A percentile compares a stretch with the other conserved stretches of the same genome.
Conservation (phyloP, 2,888 invertebrate genomes). For the Cremastobaeus sp. region DNA sequence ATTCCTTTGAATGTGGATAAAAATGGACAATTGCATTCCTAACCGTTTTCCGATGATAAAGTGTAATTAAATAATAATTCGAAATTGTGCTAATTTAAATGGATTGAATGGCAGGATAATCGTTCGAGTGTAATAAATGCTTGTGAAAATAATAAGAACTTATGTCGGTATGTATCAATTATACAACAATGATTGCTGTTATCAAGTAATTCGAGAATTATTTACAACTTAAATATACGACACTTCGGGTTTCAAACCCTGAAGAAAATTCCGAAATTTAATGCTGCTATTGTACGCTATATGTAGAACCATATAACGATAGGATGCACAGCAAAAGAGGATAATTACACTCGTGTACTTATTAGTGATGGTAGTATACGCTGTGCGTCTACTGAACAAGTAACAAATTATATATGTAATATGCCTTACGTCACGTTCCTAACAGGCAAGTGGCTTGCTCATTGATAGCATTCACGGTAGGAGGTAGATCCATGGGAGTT, state of each 20-base stretch:
- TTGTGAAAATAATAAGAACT: constrained; percentile 3
- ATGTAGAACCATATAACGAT: constrained; percentile 32
- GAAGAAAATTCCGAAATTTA: constrained; percentile 35
- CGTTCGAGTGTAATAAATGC: constrained; percentile 12
- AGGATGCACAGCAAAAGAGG: constrained; percentile 52
- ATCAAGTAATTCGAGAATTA: constrained; percentile 40
- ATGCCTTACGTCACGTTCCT: constrained; percentile 60
- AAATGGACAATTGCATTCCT: too few species aligned
- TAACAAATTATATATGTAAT: constrained; percentile 62
- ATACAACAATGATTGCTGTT: constrained; percentile 30
- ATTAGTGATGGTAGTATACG: constrained; percentile 56
- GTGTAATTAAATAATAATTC: neutral
- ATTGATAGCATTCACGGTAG: constrained; percentile 62
- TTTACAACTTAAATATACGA: constrained; percentile 29
- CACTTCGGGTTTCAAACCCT: constrained; percentile 19
- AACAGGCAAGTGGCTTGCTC: constrained; percentile 60
- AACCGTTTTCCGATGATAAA: too few species aligned
- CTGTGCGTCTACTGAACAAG: constrained; percentile 54
- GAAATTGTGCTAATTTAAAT: neutral
- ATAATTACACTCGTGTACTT: constrained; percentile 60
- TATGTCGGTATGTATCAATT: constrained; percentile 11
- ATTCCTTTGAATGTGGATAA: too few species aligned
- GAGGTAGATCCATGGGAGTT: constrained; percentile 57
- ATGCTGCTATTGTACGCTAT: constrained; percentile 38
- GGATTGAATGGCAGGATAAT: neutral